Conservation (phyloP, 2,888 invertebrate genomes). For the Nipponacmea schrenckii region DNA sequence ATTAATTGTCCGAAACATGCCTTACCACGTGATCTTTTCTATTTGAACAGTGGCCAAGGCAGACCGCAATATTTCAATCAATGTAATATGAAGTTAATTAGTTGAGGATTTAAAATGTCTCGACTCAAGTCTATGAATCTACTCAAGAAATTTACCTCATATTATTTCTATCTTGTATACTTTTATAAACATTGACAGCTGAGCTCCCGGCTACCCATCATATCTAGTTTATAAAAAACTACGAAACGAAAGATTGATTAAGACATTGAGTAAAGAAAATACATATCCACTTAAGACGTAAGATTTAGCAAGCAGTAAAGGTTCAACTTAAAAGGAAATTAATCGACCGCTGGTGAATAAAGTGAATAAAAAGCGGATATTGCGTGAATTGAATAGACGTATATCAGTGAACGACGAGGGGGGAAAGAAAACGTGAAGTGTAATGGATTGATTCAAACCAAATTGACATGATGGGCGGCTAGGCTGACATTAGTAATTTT, state of each 20-base stretch:
- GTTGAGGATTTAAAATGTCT: no score
- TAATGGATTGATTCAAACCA: slow-evolving; percentile 8
- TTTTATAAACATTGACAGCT: no score
- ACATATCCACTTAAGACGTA: slow-evolving; percentile 8
- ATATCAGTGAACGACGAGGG: slow-evolving; percentile 8
- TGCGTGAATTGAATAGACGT: slow-evolving; percentile 4
- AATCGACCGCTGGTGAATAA: slow-evolving; percentile 5
- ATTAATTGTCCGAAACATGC: no score
- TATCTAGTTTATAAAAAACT: background rate
- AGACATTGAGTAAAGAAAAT: slow-evolving; percentile 6
- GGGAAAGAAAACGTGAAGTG: background rate
- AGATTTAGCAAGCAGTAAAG: background rate
- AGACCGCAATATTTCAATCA: no score
- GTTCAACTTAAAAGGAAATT: slow-evolving; percentile 6
- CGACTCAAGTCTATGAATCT: no score
- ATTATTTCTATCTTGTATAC: no score
- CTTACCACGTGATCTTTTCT: no score
- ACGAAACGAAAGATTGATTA: background rate
- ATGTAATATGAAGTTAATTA: no score
- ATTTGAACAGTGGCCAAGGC: no score
- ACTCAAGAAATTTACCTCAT: no score
- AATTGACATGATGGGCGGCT: slow-evolving; percentile 6
- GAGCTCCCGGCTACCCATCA: background rate
- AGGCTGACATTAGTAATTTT: background rate
- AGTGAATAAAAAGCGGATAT: background rate